These are phyloP conservation scores for Nesometra sesokonis DNA, from an alignment of 35 echinoderm and acorn worm species.

Conservation along the genomic window DNA sequence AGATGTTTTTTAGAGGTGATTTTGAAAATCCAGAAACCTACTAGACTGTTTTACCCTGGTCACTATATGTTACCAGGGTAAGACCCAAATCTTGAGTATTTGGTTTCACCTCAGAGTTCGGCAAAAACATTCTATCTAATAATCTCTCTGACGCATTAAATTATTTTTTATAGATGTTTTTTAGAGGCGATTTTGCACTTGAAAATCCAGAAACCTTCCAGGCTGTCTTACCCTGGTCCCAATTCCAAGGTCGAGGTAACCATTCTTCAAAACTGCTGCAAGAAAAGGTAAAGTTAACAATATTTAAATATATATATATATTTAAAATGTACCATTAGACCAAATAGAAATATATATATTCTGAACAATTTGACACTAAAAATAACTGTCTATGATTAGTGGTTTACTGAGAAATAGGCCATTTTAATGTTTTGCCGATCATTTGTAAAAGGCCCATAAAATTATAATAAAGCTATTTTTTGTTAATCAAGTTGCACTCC, in stretches of 20 bases:
- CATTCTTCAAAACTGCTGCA: slow-evolving; percentile 93
- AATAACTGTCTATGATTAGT: too few relatives aligned
- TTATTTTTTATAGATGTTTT: slow-evolving; percentile 52
- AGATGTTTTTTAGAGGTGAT: too few relatives aligned
- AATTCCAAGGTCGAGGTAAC: slow-evolving; percentile 57
- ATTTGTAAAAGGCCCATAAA: too few relatives aligned
- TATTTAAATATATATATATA: background rate
- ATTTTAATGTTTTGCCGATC: too few relatives aligned
- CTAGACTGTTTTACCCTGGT: background rate
- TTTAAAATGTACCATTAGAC: background rate
- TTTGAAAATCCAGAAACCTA: background rate
- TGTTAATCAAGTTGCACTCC: too few relatives aligned
- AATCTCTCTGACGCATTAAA: too few relatives aligned
- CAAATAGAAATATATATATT: too few relatives aligned
- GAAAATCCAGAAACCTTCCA: slow-evolving; percentile 91
- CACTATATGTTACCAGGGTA: background rate
- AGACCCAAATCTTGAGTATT: background rate
- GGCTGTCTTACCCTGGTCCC: slow-evolving; percentile 91
- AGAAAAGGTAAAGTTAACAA: slow-evolving; percentile 71
- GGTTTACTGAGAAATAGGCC: too few relatives aligned
- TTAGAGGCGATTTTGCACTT: slow-evolving; percentile 77
- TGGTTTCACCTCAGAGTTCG: background rate
- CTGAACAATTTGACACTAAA: too few relatives aligned
- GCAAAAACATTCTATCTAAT: background rate
- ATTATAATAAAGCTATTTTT: too few relatives aligned